Evolutionary conservation across 1,140 invertebrate species (phyloP).

Genomic region (Meloidogyne chitwoodi): DNA sequence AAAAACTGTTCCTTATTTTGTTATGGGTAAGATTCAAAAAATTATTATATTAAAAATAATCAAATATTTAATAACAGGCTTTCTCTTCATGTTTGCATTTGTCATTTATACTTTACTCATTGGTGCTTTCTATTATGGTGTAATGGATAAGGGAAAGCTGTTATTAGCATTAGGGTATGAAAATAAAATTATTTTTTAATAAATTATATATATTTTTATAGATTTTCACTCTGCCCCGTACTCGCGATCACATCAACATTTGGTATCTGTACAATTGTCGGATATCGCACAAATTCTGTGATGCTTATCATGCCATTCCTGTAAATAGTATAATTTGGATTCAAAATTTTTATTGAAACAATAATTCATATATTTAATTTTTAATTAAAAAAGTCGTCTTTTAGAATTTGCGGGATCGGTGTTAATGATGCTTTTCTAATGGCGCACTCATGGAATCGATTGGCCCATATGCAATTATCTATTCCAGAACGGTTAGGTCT

Average conservation of each 20-base stretch:
- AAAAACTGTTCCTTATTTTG: conserved; percentile 52
- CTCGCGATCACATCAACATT: conserved; percentile 50
- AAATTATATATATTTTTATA: neutral
- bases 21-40: conserved; percentile 18
- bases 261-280: conserved; percentile 45
- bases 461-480: conserved; percentile 2
- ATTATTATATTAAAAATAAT: neutral
- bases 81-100: conserved; percentile 42
- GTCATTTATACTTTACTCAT: conserved; percentile 36
- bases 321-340: conserved; percentile 32
- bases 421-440: conserved; percentile 58
- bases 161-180: conserved; percentile 35
- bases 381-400: conserved; percentile 6
- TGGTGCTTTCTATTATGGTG: conserved; percentile 42
- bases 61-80: conserved; percentile 29
- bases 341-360: too few species aligned
- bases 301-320: conserved; percentile 58
- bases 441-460: conserved; percentile 50
- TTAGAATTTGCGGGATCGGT: conserved; percentile 35
- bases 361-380: conserved; percentile 33
- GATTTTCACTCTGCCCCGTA: conserved; percentile 40
- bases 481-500: conserved; percentile 34
- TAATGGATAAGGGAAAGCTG: conserved; percentile 34
- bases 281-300: conserved; percentile 45
- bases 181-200: too few species aligned